phyloP scores from a whole-genome alignment of 2,113 vertebrate species.

The Antechinus flavipes region DNA sequence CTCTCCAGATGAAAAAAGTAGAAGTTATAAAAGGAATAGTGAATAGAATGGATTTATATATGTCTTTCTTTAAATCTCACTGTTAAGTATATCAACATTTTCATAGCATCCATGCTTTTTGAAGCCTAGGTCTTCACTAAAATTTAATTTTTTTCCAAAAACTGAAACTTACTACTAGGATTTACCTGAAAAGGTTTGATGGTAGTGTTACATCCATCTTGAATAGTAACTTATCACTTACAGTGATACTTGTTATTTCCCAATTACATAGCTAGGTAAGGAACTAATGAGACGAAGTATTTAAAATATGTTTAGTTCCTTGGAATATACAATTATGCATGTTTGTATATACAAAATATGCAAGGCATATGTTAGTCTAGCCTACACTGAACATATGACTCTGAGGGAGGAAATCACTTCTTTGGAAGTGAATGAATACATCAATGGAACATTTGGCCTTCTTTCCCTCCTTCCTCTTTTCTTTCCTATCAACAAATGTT shows the following conservation, averaged over 20 bases:
- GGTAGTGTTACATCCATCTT: background rate
- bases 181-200: conserved; percentile 35
- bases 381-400: conserved; percentile 11
- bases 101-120: conserved; percentile 60
- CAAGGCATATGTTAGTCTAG: background rate
- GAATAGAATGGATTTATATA: conserved; percentile 65
- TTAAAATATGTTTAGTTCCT: conserved; percentile 19
- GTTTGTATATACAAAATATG: conserved; percentile 32
- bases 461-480: background rate
- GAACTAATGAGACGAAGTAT: background rate
- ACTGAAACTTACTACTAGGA: conserved; percentile 54
- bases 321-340: conserved; percentile 10
- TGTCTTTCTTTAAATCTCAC: conserved; percentile 64
- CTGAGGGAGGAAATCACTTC: conserved; percentile 24
- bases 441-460: background rate
- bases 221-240: conserved; percentile 4
- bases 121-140: background rate
- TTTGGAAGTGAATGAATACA: conserved; percentile 27
- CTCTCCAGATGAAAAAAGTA: conserved; percentile 38
- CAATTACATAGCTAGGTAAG: background rate
- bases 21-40: conserved; percentile 30
- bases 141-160: conserved; percentile 51
- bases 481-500: conserved; percentile 29
- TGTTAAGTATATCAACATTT: conserved; percentile 60
- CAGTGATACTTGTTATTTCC: conserved; percentile 32